Conservation (phyloP, 2,888 invertebrate genomes). For the Busseola fusca region DNA sequence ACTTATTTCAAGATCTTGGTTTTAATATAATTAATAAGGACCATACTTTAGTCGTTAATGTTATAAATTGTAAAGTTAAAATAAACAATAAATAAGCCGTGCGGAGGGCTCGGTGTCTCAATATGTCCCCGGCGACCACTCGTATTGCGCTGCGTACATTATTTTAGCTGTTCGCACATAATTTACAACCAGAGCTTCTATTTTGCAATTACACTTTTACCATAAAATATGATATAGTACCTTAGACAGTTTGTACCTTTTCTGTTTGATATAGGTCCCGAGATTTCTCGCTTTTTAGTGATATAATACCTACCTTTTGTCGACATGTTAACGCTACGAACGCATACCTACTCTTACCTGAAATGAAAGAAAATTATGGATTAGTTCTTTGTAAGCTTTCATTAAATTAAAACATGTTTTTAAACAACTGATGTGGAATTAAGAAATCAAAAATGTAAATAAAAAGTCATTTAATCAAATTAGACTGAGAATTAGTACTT, state of each 20-base stretch:
- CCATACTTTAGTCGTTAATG: slow-evolving; percentile 2
- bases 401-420: slow-evolving; percentile 34
- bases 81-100: slow-evolving; percentile 68
- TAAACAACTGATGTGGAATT: slow-evolving; percentile 24
- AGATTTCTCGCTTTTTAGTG: slow-evolving; percentile 36
- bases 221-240: slow-evolving; percentile 55
- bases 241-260: slow-evolving; percentile 47
- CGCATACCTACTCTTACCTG: slow-evolving; percentile 55
- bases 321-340: slow-evolving; percentile 31
- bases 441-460: neutral
- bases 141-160: slow-evolving; percentile 69
- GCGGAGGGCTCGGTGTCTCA: slow-evolving; percentile 65
- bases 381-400: slow-evolving; percentile 40
- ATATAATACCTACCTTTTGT: slow-evolving; percentile 51
- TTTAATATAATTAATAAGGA: slow-evolving; percentile 20
- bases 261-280: slow-evolving; percentile 44
- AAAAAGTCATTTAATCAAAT: too few relatives aligned
- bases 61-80: slow-evolving; percentile 32
- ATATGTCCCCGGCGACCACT: slow-evolving; percentile 76
- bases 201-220: slow-evolving; percentile 67
- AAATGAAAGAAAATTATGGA: slow-evolving; percentile 51
- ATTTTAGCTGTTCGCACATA: slow-evolving; percentile 73
- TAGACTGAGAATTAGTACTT: too few relatives aligned
- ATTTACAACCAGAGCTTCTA: slow-evolving; percentile 72
- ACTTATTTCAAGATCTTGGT: neutral